Base-by-base conservation (phyloP, 2,888 invertebrate species). In the Actias luna region DNA sequence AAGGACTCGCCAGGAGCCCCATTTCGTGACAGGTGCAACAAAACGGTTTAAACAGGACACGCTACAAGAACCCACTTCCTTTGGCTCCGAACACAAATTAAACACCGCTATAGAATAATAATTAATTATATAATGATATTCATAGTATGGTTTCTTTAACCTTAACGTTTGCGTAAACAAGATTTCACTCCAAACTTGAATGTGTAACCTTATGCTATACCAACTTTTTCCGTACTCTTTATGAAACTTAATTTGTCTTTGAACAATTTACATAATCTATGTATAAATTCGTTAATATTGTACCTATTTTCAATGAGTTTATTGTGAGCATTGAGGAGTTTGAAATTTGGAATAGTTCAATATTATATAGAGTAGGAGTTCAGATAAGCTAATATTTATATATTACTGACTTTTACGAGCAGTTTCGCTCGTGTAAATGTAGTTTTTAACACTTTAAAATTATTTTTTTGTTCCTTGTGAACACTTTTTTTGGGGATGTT, bases 41-140 rank as follows among this genome's bases (percentile, higher is more conserved):
- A 76, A 81, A 75, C 75, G 69, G 78, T 77, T 74, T 64, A 75
- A 81, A 80, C 80, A 79, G 86, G 83, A 85, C 83, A 82, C 75
- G 69, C 75, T 76, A 79, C 79, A 81, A 75, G 79, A 80, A 75
- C 76, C 74, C 75, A 87, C 86, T 89, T 92, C 90, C 91, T 89
- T 76, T 81, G 82, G 79, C 77, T 85, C 78, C 77, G 63, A 82
- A 87, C 80, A 87, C 86, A 88, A 89, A 89, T 88, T 86, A 87
- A 84, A 79, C 76, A 81, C 77, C 78, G 72, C 77, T 73, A 65
- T 69, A 67, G 89, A 89, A 91, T 91, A 86, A 81, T 82, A 90
- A 91, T 89, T 76, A 82, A 76, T 71, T 18, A 35, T 46, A 58
- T 42, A 55, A 55, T 55, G 2, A 29, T 29, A 55, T 55, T 55